Percentiles rank a stretch among this genome's conserved stretches.
These are phyloP conservation scores for Microplitis deprimator DNA, from an alignment of 2,888 invertebrate species.

Conservation along the genomic window DNA sequence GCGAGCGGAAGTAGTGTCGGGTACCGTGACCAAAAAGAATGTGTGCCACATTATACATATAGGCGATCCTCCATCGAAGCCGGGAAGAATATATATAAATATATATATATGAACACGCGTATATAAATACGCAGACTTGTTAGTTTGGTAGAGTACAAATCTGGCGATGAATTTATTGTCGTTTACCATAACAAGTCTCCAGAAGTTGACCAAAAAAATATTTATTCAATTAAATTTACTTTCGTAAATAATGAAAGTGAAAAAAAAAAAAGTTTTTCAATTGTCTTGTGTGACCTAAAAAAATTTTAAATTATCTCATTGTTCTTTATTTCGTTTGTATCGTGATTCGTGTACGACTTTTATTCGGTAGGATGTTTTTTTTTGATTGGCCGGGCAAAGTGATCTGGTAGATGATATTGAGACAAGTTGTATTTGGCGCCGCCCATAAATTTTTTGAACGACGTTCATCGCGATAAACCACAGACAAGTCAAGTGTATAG, in stretches of 20 bases:
- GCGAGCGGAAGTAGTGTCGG: constrained; percentile 63
- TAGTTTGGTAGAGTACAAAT: not conserved
- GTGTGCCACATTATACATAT: constrained; percentile 47
- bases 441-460: constrained; percentile 2
- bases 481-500: not conserved
- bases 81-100: constrained; percentile 21
- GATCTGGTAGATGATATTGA: constrained; percentile 16
- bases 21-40: constrained; percentile 64
- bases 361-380: not conserved
- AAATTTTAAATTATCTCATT: constrained; percentile 47
- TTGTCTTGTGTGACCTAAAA: constrained; percentile 46
- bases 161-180: not conserved
- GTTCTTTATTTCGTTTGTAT: constrained; percentile 42
- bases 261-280: not conserved
- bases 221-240: constrained; percentile 5
- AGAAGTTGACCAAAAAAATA: not conserved
- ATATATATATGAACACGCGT: not conserved
- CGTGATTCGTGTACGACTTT: not conserved
- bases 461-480: not conserved
- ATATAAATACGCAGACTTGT: not conserved
- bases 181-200: not conserved
- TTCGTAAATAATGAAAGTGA: not conserved
- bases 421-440: constrained; percentile 11
- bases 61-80: not conserved
- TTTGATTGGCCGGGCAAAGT: not conserved